Conservation (phyloP, 2,113 vertebrate species). For the Spilogale gracilis region DNA sequence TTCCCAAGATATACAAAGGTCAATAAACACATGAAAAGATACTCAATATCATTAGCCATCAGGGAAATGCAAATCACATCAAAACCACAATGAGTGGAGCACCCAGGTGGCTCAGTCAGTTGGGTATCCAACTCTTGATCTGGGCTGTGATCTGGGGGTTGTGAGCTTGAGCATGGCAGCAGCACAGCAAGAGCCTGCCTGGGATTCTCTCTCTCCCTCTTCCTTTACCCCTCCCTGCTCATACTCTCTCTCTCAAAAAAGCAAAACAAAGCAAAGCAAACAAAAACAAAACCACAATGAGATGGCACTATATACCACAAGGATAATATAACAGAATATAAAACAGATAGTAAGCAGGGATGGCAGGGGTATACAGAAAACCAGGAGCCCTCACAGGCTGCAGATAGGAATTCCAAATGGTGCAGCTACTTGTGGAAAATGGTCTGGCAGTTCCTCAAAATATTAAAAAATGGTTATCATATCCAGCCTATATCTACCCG, state of each 20-base stretch:
- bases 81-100: not conserved
- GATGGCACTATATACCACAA: not conserved
- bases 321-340: not conserved
- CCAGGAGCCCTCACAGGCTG: not conserved
- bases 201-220: no score
- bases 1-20: not conserved
- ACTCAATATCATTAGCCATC: not conserved
- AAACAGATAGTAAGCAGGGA: not conserved
- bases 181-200: no score
- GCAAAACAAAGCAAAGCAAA: no score
- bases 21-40: not conserved
- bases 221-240: no score
- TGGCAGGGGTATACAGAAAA: not conserved
- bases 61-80: not conserved
- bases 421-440: not conserved
- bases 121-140: no score
- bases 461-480: not conserved
- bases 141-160: no score
- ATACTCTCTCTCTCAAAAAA: no score
- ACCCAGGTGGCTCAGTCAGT: no score
- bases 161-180: no score
- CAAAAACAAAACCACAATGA: not conserved
- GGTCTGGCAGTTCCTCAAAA: not conserved
- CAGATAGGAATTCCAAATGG: not conserved
- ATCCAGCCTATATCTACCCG: no score